Percentiles rank a stretch among this genome's conserved stretches.
phyloP scores from a whole-genome alignment of 2,113 vertebrate genomes.

The Siniperca knerii region DNA sequence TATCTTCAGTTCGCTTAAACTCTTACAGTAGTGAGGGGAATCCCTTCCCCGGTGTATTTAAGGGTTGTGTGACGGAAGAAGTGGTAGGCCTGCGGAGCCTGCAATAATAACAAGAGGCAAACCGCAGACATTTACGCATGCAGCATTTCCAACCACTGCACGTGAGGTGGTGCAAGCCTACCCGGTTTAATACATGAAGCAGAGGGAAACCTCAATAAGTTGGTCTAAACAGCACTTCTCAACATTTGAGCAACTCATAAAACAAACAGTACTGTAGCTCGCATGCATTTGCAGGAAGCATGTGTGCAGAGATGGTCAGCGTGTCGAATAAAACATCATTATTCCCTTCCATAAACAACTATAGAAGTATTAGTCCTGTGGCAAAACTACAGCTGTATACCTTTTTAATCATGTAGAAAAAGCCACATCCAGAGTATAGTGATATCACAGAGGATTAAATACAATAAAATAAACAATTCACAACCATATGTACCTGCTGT shows the following conservation, averaged over 20 bases:
- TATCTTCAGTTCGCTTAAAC: constrained; percentile 1
- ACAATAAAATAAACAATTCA: constrained; percentile 2
- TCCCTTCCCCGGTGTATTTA: constrained; percentile 38
- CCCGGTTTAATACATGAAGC: background rate
- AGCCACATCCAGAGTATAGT: too few species aligned
- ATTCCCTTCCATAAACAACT: background rate
- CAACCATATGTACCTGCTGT: background rate
- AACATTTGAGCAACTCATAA: background rate
- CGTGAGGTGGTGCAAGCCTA: constrained; percentile 31
- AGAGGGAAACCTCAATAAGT: constrained; percentile 8
- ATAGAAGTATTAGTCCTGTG: background rate
- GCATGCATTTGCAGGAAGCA: background rate
- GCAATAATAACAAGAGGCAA: constrained; percentile 69
- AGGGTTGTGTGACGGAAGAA: constrained; percentile 34
- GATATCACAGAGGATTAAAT: background rate
- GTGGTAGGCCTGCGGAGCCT: constrained; percentile 50
- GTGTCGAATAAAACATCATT: background rate
- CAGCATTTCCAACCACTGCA: constrained; percentile 52
- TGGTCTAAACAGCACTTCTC: background rate
- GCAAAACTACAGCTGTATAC: background rate
- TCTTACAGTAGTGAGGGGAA: constrained; percentile 34
- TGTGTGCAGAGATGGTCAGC: background rate
- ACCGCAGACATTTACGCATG: constrained; percentile 68
- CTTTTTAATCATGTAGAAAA: background rate
- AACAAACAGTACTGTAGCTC: constrained; percentile 3